Conservation (phyloP, 1,140 invertebrate genomes). For the Megalonaias nervosa region DNA sequence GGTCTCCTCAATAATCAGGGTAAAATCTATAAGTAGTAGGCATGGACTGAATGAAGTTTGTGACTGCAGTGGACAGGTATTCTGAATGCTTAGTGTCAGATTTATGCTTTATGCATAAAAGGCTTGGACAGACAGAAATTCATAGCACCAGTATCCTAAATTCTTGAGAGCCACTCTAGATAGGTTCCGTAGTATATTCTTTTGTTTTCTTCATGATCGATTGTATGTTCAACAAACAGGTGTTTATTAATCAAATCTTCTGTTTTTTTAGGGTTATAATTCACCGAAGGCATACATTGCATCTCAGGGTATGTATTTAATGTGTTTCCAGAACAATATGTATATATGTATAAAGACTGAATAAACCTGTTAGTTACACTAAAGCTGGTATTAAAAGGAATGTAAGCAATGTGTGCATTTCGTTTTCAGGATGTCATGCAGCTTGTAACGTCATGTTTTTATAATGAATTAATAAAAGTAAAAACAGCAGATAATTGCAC, state of each 20-base stretch:
- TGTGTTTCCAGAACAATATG: neutral
- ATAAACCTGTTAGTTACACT: neutral
- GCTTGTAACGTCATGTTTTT: no score
- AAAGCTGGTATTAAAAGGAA: neutral
- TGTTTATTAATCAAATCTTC: slow-evolving; percentile 1
- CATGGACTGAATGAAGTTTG: no score
- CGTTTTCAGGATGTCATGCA: no score
- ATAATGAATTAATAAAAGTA: neutral
- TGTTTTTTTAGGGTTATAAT: slow-evolving; percentile 80
- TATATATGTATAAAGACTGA: neutral
- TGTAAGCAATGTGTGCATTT: no score
- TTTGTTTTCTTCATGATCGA: neutral
- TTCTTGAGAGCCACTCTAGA: no score
- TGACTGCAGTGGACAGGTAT: no score
- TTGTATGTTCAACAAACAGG: neutral
- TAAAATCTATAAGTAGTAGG: no score
- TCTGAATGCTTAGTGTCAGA: no score
- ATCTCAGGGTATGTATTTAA: slow-evolving; percentile 82
- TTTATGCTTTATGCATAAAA: no score
- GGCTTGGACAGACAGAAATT: no score
- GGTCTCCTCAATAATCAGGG: no score
- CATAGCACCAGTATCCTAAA: no score
- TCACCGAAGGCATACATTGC: slow-evolving; percentile 92
- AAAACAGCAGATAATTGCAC: neutral
- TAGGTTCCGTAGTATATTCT: neutral